These are phyloP conservation scores for Amblyjoppa proteus DNA, from an alignment of 2,888 invertebrate genomes.

Conservation along the genomic window DNA sequence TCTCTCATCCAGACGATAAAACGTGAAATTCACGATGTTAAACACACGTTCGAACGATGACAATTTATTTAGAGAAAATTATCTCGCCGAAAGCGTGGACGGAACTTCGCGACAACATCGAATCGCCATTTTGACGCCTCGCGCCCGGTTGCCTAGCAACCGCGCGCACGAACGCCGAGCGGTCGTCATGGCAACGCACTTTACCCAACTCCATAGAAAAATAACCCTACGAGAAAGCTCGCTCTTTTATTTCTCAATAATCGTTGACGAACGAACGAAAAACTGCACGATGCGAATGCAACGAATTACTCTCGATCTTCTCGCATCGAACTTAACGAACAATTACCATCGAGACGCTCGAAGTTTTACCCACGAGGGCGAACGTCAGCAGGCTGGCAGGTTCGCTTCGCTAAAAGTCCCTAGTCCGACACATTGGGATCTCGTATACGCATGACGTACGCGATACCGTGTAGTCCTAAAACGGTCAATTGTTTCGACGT, in stretches of 20 bases:
- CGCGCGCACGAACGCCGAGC: constrained; percentile 50
- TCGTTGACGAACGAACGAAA: neutral
- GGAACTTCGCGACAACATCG: neutral
- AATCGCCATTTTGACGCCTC: constrained; percentile 66
- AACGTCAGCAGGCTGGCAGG: neutral
- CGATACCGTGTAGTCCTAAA: constrained; percentile 77
- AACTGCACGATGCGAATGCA: neutral
- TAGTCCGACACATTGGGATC: constrained; percentile 64
- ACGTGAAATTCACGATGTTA: neutral
- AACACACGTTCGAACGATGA: neutral
- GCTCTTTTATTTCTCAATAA: neutral
- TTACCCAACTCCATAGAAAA: constrained; percentile 30
- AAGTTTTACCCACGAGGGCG: neutral
- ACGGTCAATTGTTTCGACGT: constrained; percentile 72
- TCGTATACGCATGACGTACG: constrained; percentile 75
- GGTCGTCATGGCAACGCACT: constrained; percentile 77
- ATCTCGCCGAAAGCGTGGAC: neutral
- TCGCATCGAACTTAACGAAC: neutral
- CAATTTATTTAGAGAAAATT: neutral
- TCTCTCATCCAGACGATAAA: neutral
- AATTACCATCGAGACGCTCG: neutral
- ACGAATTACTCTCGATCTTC: neutral
- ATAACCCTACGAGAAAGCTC: neutral
- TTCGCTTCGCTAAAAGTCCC: constrained; percentile 60
- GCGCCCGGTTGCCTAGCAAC: constrained; percentile 62